A percentile compares a stretch with the other conserved stretches of the same genome.
These are phyloP conservation scores for Hycleus phaleratus DNA, from an alignment of 1,140 invertebrate species.

Conservation along the genomic window DNA sequence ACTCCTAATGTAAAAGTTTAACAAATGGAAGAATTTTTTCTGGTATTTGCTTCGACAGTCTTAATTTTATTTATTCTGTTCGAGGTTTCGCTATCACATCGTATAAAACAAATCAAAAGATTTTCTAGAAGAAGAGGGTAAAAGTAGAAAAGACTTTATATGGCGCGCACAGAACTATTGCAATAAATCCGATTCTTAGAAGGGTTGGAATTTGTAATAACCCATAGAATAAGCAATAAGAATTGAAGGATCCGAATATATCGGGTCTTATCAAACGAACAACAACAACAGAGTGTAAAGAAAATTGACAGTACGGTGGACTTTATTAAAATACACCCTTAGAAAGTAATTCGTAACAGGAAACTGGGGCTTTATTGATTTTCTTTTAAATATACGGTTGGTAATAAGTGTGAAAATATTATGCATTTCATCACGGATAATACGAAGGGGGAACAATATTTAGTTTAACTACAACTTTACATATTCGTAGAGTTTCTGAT, in stretches of 20 bases:
- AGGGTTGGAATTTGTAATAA: constrained; percentile 29
- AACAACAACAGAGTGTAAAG: neutral
- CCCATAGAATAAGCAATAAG: constrained; percentile 29
- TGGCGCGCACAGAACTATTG: constrained; percentile 23
- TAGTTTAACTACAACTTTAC: constrained; percentile 13
- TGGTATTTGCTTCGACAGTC: too few species aligned
- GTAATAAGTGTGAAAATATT: too few species aligned
- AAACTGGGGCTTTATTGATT: neutral
- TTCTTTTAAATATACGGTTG: neutral
- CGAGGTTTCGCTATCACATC: too few species aligned
- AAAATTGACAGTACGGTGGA: too few species aligned
- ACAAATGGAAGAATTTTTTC: too few species aligned
- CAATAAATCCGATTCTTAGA: constrained; percentile 26
- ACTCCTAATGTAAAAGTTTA: too few species aligned
- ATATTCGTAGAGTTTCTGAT: constrained; percentile 25
- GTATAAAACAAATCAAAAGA: too few species aligned
- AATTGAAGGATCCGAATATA: constrained; percentile 16
- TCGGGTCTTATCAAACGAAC: constrained; percentile 18
- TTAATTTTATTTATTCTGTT: too few species aligned
- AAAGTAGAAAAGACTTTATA: constrained; percentile 20
- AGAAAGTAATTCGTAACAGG: too few species aligned
- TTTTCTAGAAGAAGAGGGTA: too few species aligned
- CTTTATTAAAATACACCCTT: too few species aligned
- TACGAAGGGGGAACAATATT: constrained; percentile 18
- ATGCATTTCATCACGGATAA: too few species aligned